phyloP scores from a whole-genome alignment of 2,797 vertebrate species.

The Cynopterus sphinx region DNA sequence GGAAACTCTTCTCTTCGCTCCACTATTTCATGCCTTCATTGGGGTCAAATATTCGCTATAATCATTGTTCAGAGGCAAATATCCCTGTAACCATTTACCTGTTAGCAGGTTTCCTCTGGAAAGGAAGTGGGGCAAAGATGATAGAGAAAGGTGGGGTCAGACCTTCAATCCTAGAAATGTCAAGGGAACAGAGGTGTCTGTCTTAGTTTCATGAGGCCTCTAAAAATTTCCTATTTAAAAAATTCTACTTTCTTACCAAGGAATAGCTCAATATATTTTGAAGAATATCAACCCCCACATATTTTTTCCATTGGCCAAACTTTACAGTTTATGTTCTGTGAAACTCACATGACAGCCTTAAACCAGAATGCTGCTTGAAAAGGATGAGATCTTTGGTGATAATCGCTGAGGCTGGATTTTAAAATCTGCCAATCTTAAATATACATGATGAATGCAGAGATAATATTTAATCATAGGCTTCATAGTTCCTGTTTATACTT shows the following conservation, averaged over 20 bases:
- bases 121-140: neutral
- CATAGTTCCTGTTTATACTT: neutral
- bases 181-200: neutral
- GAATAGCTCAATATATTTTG: neutral
- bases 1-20: neutral
- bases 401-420: neutral
- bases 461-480: neutral
- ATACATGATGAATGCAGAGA: neutral
- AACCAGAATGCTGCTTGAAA: neutral
- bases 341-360: neutral
- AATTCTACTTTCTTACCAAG: constrained; percentile 17
- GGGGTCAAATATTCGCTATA: neutral
- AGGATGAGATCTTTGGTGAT: neutral
- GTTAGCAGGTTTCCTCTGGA: neutral
- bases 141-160: neutral
- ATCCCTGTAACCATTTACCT: neutral
- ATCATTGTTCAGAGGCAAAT: neutral
- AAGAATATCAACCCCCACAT: neutral
- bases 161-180: neutral
- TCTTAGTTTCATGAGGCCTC: neutral
- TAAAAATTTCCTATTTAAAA: neutral
- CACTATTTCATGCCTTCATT: neutral
- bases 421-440: constrained; percentile 21
- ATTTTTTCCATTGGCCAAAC: neutral
- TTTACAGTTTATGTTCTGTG: neutral